Conservation (phyloP, 2,113 vertebrate species). For the Pogona vitticeps region DNA sequence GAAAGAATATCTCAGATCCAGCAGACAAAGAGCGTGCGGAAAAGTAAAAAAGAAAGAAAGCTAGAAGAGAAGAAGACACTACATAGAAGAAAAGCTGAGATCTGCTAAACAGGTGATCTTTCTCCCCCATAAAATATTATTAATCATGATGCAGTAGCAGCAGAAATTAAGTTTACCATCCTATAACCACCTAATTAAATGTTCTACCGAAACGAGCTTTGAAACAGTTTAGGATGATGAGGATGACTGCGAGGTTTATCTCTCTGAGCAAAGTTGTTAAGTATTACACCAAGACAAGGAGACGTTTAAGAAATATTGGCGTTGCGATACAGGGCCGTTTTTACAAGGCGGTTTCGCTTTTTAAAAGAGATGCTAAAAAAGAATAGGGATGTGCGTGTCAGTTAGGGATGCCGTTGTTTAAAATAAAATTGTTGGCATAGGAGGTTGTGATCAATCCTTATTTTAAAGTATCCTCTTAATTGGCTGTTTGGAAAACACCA, state of each 20-base stretch:
- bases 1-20: neutral
- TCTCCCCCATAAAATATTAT: neutral
- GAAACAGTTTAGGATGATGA: neutral
- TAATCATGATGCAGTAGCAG: neutral
- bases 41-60: neutral
- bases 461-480: too few relatives aligned
- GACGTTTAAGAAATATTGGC: neutral
- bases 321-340: too few relatives aligned
- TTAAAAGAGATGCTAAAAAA: too few relatives aligned
- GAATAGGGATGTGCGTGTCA: too few relatives aligned
- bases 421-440: too few relatives aligned
- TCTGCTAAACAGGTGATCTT: slow-evolving; percentile 71
- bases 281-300: neutral
- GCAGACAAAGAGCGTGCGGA: too few relatives aligned
- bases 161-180: too few relatives aligned
- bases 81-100: neutral
- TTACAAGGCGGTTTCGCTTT: neutral
- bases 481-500: too few relatives aligned
- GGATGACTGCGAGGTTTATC: neutral
- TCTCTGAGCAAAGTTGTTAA: neutral
- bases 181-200: neutral
- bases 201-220: neutral
- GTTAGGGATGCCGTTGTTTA: too few relatives aligned
- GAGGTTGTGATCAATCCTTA: too few relatives aligned
- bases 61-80: neutral